These are phyloP conservation scores for Agrochola lychnidis DNA, from an alignment of 2,888 invertebrate genomes.

Conservation along the genomic window DNA sequence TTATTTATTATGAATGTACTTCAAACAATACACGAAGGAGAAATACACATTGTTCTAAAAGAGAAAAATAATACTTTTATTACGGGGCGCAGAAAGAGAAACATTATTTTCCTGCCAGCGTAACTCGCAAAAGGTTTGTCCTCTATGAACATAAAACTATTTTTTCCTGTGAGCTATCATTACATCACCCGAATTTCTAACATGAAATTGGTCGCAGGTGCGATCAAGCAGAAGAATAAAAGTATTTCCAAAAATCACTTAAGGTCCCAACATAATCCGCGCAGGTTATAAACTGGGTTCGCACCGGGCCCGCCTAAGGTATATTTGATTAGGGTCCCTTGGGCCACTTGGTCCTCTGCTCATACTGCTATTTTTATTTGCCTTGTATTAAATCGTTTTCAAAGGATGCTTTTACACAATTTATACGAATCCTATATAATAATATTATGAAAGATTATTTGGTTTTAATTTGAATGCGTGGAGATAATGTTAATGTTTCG, in stretches of 20 bases:
- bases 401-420: constrained; percentile 76
- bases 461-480: constrained; percentile 46
- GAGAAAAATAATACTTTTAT: constrained; percentile 39
- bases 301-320: constrained; percentile 79
- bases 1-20: constrained; percentile 28
- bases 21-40: constrained; percentile 34
- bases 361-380: constrained; percentile 84
- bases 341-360: constrained; percentile 73
- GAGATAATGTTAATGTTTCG: constrained; percentile 36
- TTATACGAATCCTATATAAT: constrained; percentile 46
- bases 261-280: constrained; percentile 77
- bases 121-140: constrained; percentile 28
- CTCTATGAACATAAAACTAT: constrained; percentile 47
- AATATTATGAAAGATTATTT: constrained; percentile 55
- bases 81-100: constrained; percentile 13
- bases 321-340: constrained; percentile 86
- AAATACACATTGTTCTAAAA: constrained; percentile 34
- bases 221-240: constrained; percentile 62
- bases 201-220: constrained; percentile 66
- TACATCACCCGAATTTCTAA: constrained; percentile 42
- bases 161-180: constrained; percentile 49
- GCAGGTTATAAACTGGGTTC: constrained; percentile 79
- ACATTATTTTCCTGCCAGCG: constrained; percentile 26
- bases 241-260: constrained; percentile 77
- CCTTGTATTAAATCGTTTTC: constrained; percentile 84